A percentile compares a stretch with the other conserved stretches of the same genome.
These are phyloP conservation scores for Tragulus kanchil DNA, from an alignment of 2,113 vertebrate species.

Conservation along the genomic window DNA sequence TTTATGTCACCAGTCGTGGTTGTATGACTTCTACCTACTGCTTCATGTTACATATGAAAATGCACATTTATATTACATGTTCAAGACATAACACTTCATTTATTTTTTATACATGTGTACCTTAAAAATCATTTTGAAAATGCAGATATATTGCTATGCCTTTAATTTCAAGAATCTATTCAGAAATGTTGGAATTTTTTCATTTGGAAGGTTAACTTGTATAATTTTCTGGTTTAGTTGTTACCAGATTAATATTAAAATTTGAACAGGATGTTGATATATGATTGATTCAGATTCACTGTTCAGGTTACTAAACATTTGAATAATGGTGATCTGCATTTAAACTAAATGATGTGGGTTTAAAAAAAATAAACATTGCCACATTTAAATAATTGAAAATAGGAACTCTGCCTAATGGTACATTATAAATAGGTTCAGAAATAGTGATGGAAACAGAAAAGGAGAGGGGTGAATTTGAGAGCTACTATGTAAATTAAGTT, in stretches of 20 bases:
- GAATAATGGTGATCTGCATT: slow-evolving; percentile 15
- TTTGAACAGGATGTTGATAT: background rate
- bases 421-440: background rate
- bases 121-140: slow-evolving; percentile 59
- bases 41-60: background rate
- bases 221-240: slow-evolving; percentile 34
- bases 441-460: background rate
- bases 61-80: background rate
- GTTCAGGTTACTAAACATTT: slow-evolving; percentile 22
- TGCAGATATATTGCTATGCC: background rate
- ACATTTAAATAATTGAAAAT: background rate
- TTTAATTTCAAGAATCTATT: slow-evolving; percentile 46
- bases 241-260: slow-evolving; percentile 56
- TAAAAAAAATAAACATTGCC: background rate
- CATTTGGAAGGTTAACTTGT: background rate
- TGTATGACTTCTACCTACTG: background rate
- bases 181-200: slow-evolving; percentile 12
- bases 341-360: background rate
- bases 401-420: background rate
- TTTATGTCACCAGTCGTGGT: background rate
- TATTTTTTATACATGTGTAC: slow-evolving; percentile 7
- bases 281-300: slow-evolving; percentile 13
- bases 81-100: background rate
- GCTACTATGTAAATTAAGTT: background rate
- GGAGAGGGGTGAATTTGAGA: background rate